These are phyloP conservation scores for Drosophila peninsularis DNA, from an alignment of 2,888 invertebrate genomes.

Conservation along the genomic window DNA sequence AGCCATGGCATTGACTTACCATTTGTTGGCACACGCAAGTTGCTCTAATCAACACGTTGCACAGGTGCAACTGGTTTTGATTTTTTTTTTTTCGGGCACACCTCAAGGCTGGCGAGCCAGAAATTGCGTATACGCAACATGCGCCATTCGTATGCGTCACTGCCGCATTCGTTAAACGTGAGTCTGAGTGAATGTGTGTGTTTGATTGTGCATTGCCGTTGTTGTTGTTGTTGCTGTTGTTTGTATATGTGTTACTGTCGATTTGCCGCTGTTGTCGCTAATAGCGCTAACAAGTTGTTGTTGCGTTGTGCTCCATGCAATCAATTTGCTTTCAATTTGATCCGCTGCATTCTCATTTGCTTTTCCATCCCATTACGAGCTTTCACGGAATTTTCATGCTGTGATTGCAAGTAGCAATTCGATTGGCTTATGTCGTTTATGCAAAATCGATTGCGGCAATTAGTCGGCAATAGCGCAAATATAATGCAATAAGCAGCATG, in stretches of 20 bases:
- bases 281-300: constrained; percentile 60
- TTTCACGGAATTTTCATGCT: constrained; percentile 63
- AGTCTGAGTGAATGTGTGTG: background rate
- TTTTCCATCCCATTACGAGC: constrained; percentile 46
- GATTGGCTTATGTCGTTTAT: constrained; percentile 56
- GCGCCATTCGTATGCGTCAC: constrained; percentile 49
- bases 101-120: constrained; percentile 53
- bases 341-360: constrained; percentile 35
- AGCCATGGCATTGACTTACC: constrained; percentile 72
- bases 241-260: constrained; percentile 25
- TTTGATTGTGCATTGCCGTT: background rate
- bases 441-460: constrained; percentile 60
- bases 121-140: constrained; percentile 72
- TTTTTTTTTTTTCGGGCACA: constrained; percentile 22
- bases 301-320: constrained; percentile 53
- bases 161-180: constrained; percentile 24
- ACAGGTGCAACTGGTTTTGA: constrained; percentile 63
- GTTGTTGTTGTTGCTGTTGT: constrained; percentile 15
- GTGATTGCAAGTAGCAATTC: constrained; percentile 51
- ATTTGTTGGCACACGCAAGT: constrained; percentile 45
- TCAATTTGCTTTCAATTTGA: constrained; percentile 46
- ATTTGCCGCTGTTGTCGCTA: constrained; percentile 66
- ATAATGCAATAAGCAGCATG: constrained; percentile 19
- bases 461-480: constrained; percentile 28
- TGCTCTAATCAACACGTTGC: constrained; percentile 54